These are phyloP conservation scores for Herminia tarsipennalis DNA, from an alignment of 2,888 invertebrate species.

Conservation along the genomic window DNA sequence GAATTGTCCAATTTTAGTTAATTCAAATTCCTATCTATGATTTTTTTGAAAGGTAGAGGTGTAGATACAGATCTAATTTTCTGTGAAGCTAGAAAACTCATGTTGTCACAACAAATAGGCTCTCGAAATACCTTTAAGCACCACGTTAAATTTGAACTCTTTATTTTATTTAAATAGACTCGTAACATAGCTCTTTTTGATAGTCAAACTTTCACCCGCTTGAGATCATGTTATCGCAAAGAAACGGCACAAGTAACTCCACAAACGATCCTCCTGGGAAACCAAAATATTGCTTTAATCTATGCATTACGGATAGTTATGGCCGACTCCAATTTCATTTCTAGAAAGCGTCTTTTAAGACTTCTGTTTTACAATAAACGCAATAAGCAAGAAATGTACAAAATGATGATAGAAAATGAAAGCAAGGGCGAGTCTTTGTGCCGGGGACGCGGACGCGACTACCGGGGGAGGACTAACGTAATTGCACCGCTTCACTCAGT, in stretches of 20 bases:
- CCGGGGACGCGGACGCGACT: constrained; percentile 17
- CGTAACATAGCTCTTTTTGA: constrained; percentile 5
- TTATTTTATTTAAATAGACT: constrained; percentile 7
- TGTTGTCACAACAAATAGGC: not conserved
- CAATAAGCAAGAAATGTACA: constrained; percentile 44
- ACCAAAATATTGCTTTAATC: constrained; percentile 8
- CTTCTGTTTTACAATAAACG: constrained; percentile 36
- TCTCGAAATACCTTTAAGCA: not conserved
- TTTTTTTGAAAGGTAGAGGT: no score
- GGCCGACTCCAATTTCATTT: constrained; percentile 6
- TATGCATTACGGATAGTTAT: constrained; percentile 1
- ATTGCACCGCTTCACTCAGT: constrained; percentile 50
- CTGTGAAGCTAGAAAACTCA: not conserved
- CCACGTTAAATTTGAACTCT: constrained; percentile 3
- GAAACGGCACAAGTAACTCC: constrained; percentile 2
- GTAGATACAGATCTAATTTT: no score
- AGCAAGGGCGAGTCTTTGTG: constrained; percentile 47
- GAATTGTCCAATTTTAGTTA: no score
- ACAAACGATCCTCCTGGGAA: constrained; percentile 5
- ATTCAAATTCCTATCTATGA: no score
- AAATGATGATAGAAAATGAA: constrained; percentile 53
- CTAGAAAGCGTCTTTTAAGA: constrained; percentile 18
- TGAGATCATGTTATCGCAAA: constrained; percentile 2
- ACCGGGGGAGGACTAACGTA: constrained; percentile 46
- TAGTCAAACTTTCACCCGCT: constrained; percentile 1